Evolutionary conservation across 2,113 vertebrate species (phyloP).

Genomic region (Planiliza haematocheilus): DNA sequence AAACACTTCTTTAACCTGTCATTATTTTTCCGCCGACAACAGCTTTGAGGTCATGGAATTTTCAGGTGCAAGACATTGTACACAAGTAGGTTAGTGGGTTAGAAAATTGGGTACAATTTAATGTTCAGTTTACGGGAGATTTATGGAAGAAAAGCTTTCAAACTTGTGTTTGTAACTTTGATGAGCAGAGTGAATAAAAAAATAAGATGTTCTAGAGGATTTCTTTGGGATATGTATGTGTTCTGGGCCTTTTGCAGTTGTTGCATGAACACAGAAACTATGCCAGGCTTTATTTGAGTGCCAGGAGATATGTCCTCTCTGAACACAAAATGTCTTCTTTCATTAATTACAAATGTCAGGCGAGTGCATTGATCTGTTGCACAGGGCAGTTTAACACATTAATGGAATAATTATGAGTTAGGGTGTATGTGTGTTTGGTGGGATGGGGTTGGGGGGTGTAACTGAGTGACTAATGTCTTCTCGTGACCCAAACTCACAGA

Average conservation of each 20-base stretch:
- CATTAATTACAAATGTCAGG: slow-evolving; percentile 12
- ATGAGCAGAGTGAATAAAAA: neutral
- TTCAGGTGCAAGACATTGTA: slow-evolving; percentile 26
- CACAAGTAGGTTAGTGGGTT: slow-evolving; percentile 50
- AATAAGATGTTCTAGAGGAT: neutral
- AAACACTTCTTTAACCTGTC: too few relatives aligned
- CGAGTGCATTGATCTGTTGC: slow-evolving; percentile 5
- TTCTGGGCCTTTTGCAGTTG: neutral
- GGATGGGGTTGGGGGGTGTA: neutral
- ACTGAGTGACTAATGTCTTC: slow-evolving; percentile 12
- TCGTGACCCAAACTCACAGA: slow-evolving; percentile 29
- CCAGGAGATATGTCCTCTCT: neutral
- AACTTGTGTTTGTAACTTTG: neutral
- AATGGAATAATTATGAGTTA: slow-evolving; percentile 9
- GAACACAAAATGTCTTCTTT: neutral
- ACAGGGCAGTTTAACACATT: neutral
- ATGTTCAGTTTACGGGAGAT: neutral
- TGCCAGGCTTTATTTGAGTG: neutral
- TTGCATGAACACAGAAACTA: neutral
- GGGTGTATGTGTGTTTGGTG: neutral
- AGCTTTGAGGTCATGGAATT: neutral
- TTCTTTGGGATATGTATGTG: too few relatives aligned
- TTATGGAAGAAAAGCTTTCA: slow-evolving; percentile 3
- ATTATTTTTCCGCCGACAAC: slow-evolving; percentile 7
- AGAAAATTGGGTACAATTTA: slow-evolving; percentile 43